Evolutionary conservation across 2,113 vertebrate genomes (phyloP), one percentile per base, ranked within the genome.

Genomic region (Corvus moneduloides): DNA sequence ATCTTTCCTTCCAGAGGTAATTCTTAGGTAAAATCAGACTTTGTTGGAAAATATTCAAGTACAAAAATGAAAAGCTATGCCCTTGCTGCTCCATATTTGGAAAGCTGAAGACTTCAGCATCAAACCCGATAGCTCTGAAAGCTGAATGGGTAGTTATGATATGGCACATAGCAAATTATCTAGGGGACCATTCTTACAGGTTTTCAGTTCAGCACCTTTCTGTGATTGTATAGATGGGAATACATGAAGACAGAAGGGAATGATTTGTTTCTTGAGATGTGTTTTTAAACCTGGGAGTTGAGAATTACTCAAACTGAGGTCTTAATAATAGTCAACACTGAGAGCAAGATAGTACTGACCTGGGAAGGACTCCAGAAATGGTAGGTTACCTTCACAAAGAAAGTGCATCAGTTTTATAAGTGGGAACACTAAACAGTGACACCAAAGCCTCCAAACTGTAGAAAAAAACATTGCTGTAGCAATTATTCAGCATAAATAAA

Each of bases 151-250:
- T 39, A 63, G 52, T 30, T 24, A 64, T 0, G 1, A 74, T 33
- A 48, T 0, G 0, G 30, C 3, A 2, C 24, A 58, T 2, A 46
- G 43, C 9, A 68, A 82, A 72, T 39, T 16, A 79, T 37, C 11
- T 20, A 89, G 41, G 16, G 41, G 17, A 81, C 18, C 16, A 20
- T 49, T 62, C 49, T 68, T 3, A 1, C 4, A 41, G 15, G 58
- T 73, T 66, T 79, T 73, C 51, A 66, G 52, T 64, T 77, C 67
- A 80, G n/a, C 11, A 23, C 8, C 22, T 46, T 49, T 64, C 37
- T 62, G 35, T 51, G 32, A 21, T 32, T 5, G 0, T 26, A 19
- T 4, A 74, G 17, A 6, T 82, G 19, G 78, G 23, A 79, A 67
- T 59, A 84, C 9, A 72, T 8, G 44, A 61, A 82, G 41, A 54